Conservation (phyloP, 2,113 vertebrate species). For the Gymnarchus niloticus region DNA sequence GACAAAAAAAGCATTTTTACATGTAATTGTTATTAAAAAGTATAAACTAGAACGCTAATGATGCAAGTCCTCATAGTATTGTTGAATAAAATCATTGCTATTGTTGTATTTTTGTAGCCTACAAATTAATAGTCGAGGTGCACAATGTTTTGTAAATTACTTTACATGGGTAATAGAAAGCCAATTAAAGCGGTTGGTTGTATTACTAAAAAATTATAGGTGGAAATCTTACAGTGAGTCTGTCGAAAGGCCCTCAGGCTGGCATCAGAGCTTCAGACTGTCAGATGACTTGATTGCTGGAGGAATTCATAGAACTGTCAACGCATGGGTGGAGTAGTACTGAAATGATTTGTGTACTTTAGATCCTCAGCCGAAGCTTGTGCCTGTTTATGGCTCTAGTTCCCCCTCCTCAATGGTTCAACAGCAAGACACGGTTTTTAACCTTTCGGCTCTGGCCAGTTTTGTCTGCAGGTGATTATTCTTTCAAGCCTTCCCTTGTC, state of each 20-base stretch:
- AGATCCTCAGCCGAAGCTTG: neutral
- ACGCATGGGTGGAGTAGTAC: neutral
- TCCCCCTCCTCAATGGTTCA: neutral
- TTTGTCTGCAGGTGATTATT: neutral
- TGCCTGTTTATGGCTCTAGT: neutral
- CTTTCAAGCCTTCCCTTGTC: neutral
- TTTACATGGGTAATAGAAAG: neutral
- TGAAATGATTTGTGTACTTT: neutral
- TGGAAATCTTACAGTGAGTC: neutral
- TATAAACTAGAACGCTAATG: neutral
- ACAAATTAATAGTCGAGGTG: neutral
- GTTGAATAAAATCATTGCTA: neutral
- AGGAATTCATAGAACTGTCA: neutral
- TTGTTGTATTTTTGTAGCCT: neutral
- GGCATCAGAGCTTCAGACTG: neutral
- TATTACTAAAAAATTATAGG: neutral
- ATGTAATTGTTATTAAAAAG: neutral
- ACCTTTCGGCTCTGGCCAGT: neutral
- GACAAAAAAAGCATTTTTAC: neutral
- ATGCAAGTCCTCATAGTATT: neutral
- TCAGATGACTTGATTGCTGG: neutral
- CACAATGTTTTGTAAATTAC: neutral
- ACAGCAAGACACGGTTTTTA: neutral
- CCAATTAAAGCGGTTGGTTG: neutral
- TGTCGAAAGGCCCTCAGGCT: neutral